A percentile compares a stretch with the other conserved stretches of the same genome.
Conservation (phyloP, 2,797 vertebrate genomes). For the Tamandua tetradactyla region DNA sequence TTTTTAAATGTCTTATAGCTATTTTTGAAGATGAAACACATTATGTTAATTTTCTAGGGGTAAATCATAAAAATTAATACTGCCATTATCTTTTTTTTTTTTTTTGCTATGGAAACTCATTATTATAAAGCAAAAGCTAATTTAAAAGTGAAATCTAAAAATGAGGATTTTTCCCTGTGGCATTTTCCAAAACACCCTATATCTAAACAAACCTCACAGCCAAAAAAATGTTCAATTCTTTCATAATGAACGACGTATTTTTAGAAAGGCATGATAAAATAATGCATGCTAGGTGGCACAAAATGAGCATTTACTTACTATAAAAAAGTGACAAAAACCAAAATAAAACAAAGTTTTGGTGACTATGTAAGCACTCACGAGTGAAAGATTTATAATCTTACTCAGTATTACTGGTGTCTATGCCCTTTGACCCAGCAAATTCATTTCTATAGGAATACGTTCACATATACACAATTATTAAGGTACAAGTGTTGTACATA, state of each 20-base stretch:
- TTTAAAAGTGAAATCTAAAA: constrained; percentile 40
- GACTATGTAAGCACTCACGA: not conserved
- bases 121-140: not conserved
- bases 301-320: not conserved
- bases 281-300: not conserved
- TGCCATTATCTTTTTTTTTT: not conserved
- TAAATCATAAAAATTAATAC: not conserved
- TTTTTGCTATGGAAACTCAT: not conserved
- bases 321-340: not conserved
- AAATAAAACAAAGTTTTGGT: not conserved
- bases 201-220: not conserved
- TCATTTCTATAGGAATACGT: not conserved
- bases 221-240: not conserved
- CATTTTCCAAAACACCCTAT: not conserved
- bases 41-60: not conserved
- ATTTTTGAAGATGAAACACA: constrained; percentile 4
- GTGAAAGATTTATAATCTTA: not conserved
- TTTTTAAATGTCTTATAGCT: not conserved
- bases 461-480: not conserved
- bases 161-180: not conserved
- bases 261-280: constrained; percentile 17
- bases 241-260: not conserved
- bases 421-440: not conserved
- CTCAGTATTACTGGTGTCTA: not conserved
- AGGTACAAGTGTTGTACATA: not conserved